Conservation (phyloP, 2,113 vertebrate genomes). For the Sorex araneus region DNA sequence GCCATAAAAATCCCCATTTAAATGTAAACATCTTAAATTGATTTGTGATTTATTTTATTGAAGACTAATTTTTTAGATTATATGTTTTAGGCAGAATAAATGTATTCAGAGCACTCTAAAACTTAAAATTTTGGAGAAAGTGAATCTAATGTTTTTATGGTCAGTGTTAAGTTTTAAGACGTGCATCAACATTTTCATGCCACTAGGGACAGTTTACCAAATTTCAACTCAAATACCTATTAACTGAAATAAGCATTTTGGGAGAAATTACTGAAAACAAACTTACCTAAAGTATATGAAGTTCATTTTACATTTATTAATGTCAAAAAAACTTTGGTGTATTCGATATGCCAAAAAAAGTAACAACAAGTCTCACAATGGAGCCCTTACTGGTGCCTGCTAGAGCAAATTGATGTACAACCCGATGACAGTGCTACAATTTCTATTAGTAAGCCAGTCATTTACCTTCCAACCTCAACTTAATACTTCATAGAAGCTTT, state of each 20-base stretch:
- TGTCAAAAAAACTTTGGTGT: no score
- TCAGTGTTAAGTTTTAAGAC: neutral
- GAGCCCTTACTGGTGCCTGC: no score
- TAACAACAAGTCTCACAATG: no score
- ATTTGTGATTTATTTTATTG: slow-evolving; percentile 54
- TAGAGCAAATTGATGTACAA: no score
- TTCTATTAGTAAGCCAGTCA: neutral
- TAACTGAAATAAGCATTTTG: neutral
- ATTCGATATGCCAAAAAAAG: no score
- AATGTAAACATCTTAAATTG: slow-evolving; percentile 60
- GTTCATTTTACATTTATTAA: slow-evolving; percentile 23
- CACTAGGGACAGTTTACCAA: slow-evolving; percentile 7
- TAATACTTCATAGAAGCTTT: slow-evolving; percentile 6
- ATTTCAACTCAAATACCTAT: neutral
- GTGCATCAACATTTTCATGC: neutral
- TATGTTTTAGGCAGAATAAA: neutral
- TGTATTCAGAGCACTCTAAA: neutral
- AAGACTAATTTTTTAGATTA: slow-evolving; percentile 10
- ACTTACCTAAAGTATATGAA: neutral
- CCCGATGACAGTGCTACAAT: no score
- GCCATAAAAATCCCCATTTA: slow-evolving; percentile 47
- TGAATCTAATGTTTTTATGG: neutral
- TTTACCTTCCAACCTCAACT: neutral
- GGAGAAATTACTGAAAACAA: neutral
- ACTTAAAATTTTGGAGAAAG: neutral